Conservation (phyloP, 2,797 vertebrate species). For the Fundulus diaphanus region DNA sequence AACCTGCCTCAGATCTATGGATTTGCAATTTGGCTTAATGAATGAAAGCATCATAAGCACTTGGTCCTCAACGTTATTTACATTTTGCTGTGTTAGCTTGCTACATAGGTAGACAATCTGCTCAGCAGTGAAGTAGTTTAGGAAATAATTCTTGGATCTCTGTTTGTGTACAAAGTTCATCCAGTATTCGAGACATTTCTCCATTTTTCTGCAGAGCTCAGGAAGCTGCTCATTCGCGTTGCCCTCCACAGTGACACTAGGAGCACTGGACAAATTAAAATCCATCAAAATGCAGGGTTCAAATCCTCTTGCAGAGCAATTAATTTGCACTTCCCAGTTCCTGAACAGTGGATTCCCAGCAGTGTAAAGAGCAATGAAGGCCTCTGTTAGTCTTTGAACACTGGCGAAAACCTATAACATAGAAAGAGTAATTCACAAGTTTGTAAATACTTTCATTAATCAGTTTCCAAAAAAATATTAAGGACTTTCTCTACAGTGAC, state of each 20-base stretch:
- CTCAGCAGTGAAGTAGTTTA: constrained; percentile 94
- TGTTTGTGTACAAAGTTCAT: constrained; percentile 85
- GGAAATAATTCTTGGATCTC: constrained; percentile 84
- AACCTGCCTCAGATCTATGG: constrained; percentile 67
- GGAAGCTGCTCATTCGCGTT: constrained; percentile 81
- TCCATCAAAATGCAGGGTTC: constrained; percentile 79
- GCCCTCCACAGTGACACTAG: constrained; percentile 78
- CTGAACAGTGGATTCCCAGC: constrained; percentile 94
- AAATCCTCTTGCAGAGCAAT: constrained; percentile 68
- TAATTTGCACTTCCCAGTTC: constrained; percentile 84
- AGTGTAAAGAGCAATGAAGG: constrained; percentile 88
- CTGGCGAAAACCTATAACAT: constrained; percentile 87
- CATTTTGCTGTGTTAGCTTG: constrained; percentile 76
- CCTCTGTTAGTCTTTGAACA: constrained; percentile 87
- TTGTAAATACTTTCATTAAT: background rate
- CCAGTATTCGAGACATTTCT: constrained; percentile 87
- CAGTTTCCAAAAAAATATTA: background rate
- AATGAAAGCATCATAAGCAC: constrained; percentile 93
- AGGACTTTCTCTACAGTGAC: background rate
- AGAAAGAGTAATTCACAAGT: constrained; percentile 9
- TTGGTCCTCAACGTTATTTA: constrained; percentile 65
- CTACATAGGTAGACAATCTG: constrained; percentile 91
- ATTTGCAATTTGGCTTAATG: constrained; percentile 81
- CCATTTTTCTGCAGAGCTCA: constrained; percentile 88
- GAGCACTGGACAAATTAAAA: constrained; percentile 75